These are phyloP conservation scores for Seriola aureovittata DNA, from an alignment of 2,113 vertebrate genomes.

Conservation along the genomic window DNA sequence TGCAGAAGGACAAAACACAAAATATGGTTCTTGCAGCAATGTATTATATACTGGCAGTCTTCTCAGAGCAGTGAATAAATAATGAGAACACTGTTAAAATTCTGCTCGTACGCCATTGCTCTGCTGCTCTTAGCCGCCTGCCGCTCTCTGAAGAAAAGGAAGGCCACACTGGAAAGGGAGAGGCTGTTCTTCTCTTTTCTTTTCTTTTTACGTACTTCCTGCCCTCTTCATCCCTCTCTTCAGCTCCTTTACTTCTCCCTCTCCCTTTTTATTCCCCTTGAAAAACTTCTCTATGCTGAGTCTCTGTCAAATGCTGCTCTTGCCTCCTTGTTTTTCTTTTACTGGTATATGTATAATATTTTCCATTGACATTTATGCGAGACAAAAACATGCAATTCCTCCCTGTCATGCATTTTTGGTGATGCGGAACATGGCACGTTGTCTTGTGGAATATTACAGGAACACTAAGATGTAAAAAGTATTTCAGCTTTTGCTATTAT, in stretches of 20 bases:
- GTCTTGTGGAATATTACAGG: background rate
- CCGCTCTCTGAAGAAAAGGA: slow-evolving; percentile 34
- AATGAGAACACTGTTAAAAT: slow-evolving; percentile 81
- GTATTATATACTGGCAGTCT: slow-evolving; percentile 50
- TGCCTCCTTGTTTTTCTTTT: slow-evolving; percentile 19
- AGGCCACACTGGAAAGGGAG: slow-evolving; percentile 33
- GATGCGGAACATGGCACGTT: background rate
- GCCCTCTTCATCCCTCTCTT: slow-evolving; percentile 5
- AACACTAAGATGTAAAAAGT: slow-evolving; percentile 4
- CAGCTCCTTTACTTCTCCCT: slow-evolving; percentile 20
- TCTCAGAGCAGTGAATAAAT: slow-evolving; percentile 79
- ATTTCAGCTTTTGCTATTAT: background rate
- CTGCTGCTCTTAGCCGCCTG: slow-evolving; percentile 42
- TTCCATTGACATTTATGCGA: slow-evolving; percentile 58
- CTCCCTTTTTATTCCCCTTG: slow-evolving; percentile 8
- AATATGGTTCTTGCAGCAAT: slow-evolving; percentile 32
- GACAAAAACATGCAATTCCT: slow-evolving; percentile 27
- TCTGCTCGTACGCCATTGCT: slow-evolving; percentile 68
- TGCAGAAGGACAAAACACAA: slow-evolving; percentile 8
- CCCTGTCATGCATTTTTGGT: background rate
- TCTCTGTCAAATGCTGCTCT: slow-evolving; percentile 10
- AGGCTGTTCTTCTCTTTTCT: background rate
- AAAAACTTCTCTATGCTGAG: background rate
- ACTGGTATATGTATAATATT: slow-evolving; percentile 59
- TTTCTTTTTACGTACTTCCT: slow-evolving; percentile 32